A percentile compares a stretch with the other conserved stretches of the same genome.
These are phyloP conservation scores for Caprella mutica DNA, from an alignment of 2,888 invertebrate genomes.

Conservation along the genomic window DNA sequence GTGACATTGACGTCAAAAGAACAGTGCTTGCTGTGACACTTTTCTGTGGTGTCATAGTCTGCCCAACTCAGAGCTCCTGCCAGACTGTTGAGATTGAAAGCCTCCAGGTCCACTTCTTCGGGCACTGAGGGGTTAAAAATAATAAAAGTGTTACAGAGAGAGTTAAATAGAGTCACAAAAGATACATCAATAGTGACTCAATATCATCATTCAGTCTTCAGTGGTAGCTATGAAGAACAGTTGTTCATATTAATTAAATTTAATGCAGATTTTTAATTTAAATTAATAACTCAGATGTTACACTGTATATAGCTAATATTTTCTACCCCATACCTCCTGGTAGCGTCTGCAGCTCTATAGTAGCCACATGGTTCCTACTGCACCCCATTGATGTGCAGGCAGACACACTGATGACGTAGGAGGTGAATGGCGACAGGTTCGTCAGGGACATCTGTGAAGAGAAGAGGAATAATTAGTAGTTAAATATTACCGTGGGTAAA, in stretches of 20 bases:
- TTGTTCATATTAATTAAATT: too few species aligned
- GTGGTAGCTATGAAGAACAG: too few species aligned
- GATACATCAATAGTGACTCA: too few species aligned
- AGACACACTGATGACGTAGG: neutral
- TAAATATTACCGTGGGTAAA: too few species aligned
- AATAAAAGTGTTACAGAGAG: neutral
- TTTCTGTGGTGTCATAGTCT: neutral
- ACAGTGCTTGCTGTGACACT: conserved; percentile 9
- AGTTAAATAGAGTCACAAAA: too few species aligned
- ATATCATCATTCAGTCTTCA: too few species aligned
- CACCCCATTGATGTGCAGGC: conserved; percentile 1
- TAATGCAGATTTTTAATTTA: too few species aligned
- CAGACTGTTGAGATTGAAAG: neutral
- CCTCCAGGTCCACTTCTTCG: conserved; percentile 3
- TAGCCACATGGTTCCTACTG: neutral
- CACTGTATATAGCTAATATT: too few species aligned
- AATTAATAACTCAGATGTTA: too few species aligned
- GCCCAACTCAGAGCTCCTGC: conserved; percentile 5
- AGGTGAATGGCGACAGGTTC: neutral
- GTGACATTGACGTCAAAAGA: conserved; percentile 8
- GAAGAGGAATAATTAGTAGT: too few species aligned
- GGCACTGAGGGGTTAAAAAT: conserved; percentile 7
- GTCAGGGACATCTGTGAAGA: neutral
- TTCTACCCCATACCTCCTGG: conserved; percentile 9
- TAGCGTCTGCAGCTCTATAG: neutral